Conservation (phyloP, 1,140 invertebrate species). For the Drosophila hydei region DNA sequence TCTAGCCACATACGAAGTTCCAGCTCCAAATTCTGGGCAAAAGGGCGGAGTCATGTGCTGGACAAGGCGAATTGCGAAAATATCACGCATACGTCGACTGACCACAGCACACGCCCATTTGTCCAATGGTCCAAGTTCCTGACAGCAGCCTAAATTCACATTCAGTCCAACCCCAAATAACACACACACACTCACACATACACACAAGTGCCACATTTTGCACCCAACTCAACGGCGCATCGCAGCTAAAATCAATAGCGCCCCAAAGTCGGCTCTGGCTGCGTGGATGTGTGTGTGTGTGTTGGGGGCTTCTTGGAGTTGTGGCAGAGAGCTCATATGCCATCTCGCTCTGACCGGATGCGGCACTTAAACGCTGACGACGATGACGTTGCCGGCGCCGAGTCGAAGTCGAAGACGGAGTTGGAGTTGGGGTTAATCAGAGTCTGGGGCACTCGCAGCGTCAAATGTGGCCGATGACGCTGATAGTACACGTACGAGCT, state of each 20-base stretch:
- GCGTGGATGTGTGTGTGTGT: conserved; percentile 2
- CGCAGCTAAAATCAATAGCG: conserved; percentile 69
- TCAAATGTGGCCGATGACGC: conserved; percentile 74
- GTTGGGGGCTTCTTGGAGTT: conserved; percentile 6
- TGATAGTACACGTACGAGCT: conserved; percentile 71
- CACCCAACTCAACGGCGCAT: conserved; percentile 22
- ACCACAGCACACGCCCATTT: conserved; percentile 52
- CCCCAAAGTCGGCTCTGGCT: conserved; percentile 55
- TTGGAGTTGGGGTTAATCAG: conserved; percentile 8
- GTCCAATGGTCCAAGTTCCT: conserved; percentile 11
- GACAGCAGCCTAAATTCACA: background rate
- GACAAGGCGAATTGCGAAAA: conserved; percentile 17
- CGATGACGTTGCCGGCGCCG: conserved; percentile 33
- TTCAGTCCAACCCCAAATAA: conserved; percentile 33
- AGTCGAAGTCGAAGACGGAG: conserved; percentile 10
- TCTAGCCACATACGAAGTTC: background rate
- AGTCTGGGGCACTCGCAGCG: conserved; percentile 18
- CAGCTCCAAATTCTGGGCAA: background rate
- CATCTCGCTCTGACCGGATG: conserved; percentile 66
- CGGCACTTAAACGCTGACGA: conserved; percentile 76
- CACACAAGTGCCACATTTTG: conserved; percentile 16
- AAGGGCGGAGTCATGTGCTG: conserved; percentile 39
- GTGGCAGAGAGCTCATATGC: conserved; percentile 15
- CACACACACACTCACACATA: conserved; percentile 8
- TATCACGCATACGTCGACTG: conserved; percentile 38